These are phyloP conservation scores for Amphiduros pacificus DNA, from an alignment of 2,888 invertebrate genomes.

Conservation along the genomic window DNA sequence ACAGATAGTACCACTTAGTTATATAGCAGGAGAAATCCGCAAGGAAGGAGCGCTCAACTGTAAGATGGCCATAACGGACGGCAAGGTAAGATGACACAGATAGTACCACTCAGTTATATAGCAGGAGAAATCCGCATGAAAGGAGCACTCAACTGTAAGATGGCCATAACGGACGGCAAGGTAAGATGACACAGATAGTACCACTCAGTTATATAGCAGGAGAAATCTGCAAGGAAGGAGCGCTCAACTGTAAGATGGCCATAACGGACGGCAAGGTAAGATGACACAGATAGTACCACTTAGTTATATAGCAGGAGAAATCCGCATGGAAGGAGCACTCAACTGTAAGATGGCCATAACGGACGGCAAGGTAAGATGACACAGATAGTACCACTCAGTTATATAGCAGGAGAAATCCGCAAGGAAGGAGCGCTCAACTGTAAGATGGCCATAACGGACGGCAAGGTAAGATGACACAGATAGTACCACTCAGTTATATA, in stretches of 20 bases:
- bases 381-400: too few relatives aligned
- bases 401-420: conserved; percentile 42
- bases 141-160: conserved; percentile 83
- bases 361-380: conserved; percentile 87
- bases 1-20: too few relatives aligned
- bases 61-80: conserved; percentile 86
- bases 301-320: too few relatives aligned
- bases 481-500: too few relatives aligned
- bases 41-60: conserved; percentile 81
- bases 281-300: too few relatives aligned
- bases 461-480: conserved; percentile 87
- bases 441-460: conserved; percentile 86
- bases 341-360: conserved; percentile 85
- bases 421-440: conserved; percentile 81
- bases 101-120: too few relatives aligned
- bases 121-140: conserved; percentile 63
- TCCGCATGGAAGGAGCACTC: conserved; percentile 73
- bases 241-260: conserved; percentile 83
- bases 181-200: too few relatives aligned
- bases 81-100: conserved; percentile 87
- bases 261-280: conserved; percentile 87
- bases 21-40: conserved; percentile 42
- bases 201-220: too few relatives aligned
- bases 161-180: conserved; percentile 88
- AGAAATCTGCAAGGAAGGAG: conserved; percentile 68